These are phyloP conservation scores for Hirundo rustica DNA, from an alignment of 2,797 vertebrate genomes.

Conservation along the genomic window DNA sequence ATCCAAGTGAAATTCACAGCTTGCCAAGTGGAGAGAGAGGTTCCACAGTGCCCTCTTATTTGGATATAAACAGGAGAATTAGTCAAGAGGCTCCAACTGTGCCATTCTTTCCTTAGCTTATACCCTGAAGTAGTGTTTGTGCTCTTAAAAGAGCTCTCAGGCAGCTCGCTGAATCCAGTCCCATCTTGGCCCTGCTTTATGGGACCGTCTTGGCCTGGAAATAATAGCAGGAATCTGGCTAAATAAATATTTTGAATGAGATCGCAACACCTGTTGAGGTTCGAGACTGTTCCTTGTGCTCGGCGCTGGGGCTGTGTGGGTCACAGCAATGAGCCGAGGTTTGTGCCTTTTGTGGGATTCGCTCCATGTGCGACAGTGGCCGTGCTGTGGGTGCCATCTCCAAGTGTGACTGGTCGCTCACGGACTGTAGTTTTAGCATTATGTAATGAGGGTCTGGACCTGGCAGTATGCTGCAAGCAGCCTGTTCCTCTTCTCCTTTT, in stretches of 20 bases:
- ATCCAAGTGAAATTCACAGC: slow-evolving; percentile 17
- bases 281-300: not conserved
- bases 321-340: not conserved
- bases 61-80: slow-evolving; percentile 42
- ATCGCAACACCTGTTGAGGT: slow-evolving; percentile 40
- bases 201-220: slow-evolving; percentile 12
- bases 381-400: rapidly evolving
- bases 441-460: not conserved
- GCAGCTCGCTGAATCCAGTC: slow-evolving; percentile 34
- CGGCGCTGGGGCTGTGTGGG: not conserved
- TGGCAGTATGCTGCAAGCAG: not conserved
- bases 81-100: slow-evolving; percentile 52
- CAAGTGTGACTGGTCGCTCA: not conserved
- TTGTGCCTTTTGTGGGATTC: not conserved
- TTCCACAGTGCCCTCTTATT: slow-evolving; percentile 46
- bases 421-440: not conserved
- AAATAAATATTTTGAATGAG: slow-evolving; percentile 26
- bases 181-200: slow-evolving; percentile 26
- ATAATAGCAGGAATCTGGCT: not conserved
- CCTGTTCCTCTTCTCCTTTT: slow-evolving; percentile 41
- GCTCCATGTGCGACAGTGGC: rapidly evolving
- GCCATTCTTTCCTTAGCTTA: slow-evolving; percentile 44
- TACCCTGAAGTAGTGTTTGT: slow-evolving; percentile 30
- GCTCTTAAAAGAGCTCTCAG: slow-evolving; percentile 39
- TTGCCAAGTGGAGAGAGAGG: slow-evolving; percentile 34